phyloP scores from a whole-genome alignment of 2,113 vertebrate genomes.

The Toxotes jaculatrix region DNA sequence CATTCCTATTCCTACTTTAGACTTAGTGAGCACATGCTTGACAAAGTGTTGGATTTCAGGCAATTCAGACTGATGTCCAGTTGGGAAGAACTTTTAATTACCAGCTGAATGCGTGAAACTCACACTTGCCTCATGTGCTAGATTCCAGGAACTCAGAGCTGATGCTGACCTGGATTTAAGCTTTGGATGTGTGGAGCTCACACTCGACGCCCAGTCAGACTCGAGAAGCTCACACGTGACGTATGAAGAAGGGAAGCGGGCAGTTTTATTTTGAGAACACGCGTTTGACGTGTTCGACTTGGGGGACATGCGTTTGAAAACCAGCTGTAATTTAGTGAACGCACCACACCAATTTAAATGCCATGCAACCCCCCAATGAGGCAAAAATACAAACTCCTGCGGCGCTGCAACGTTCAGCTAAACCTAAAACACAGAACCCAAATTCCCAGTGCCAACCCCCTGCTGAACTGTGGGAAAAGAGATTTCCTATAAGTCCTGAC shows the following conservation, averaged over 20 bases:
- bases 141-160: conserved; percentile 7
- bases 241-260: background rate
- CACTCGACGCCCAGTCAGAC: background rate
- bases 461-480: background rate
- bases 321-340: conserved; percentile 70
- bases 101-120: background rate
- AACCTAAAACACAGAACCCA: conserved; percentile 45
- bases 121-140: background rate
- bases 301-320: conserved; percentile 36
- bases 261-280: conserved; percentile 59
- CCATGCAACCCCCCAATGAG: conserved; percentile 61
- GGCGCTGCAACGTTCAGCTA: conserved; percentile 44
- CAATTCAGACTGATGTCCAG: background rate
- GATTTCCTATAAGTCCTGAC: background rate
- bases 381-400: conserved; percentile 63
- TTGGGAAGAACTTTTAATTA: background rate
- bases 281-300: conserved; percentile 53
- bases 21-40: background rate
- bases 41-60: conserved; percentile 10
- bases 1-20: background rate
- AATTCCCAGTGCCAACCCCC: conserved; percentile 34
- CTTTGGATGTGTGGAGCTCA: conserved; percentile 10
- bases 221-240: conserved; percentile 6
- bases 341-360: conserved; percentile 63
- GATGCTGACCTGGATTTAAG: background rate